A percentile compares a stretch with the other conserved stretches of the same genome.
Evolutionary conservation across 2,888 invertebrate species (phyloP).

Genomic region (Craniophora ligustri): DNA sequence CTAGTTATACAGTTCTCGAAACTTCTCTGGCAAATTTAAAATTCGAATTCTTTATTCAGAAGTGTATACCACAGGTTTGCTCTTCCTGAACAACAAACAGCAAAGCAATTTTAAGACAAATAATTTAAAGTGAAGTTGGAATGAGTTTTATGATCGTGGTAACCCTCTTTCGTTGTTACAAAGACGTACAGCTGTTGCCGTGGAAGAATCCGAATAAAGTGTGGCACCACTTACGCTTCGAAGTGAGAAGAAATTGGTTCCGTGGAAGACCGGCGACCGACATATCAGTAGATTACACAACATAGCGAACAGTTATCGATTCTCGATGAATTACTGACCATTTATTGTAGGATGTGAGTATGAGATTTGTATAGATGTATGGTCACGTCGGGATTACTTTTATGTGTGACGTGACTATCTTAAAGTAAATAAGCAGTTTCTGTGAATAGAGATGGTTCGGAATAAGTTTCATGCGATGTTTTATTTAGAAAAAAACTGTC

Average conservation of each 20-base stretch:
- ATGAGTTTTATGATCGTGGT: conserved; percentile 39
- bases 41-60: conserved; percentile 36
- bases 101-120: conserved; percentile 24
- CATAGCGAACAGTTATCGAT: conserved; percentile 44
- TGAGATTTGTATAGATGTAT: conserved; percentile 20
- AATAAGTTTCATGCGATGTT: no score
- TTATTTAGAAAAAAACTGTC: no score
- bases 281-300: conserved; percentile 50
- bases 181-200: conserved; percentile 48
- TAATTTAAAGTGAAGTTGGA: conserved; percentile 25
- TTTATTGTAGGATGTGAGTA: conserved; percentile 28
- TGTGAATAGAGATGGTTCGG: conserved; percentile 1
- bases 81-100: conserved; percentile 13
- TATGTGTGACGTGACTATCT: conserved; percentile 24
- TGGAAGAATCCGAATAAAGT: conserved; percentile 46
- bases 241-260: conserved; percentile 50
- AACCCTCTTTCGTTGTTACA: conserved; percentile 20
- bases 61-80: conserved; percentile 17
- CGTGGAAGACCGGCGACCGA: conserved; percentile 42
- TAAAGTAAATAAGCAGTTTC: conserved; percentile 18
- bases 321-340: conserved; percentile 34
- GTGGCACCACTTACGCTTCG: conserved; percentile 43
- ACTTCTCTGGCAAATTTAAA: conserved; percentile 38
- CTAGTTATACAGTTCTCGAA: conserved; percentile 29
- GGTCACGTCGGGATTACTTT: conserved; percentile 24